phyloP scores from a whole-genome alignment of 2,888 invertebrate genomes.

The Chrysopilus asiliformis region DNA sequence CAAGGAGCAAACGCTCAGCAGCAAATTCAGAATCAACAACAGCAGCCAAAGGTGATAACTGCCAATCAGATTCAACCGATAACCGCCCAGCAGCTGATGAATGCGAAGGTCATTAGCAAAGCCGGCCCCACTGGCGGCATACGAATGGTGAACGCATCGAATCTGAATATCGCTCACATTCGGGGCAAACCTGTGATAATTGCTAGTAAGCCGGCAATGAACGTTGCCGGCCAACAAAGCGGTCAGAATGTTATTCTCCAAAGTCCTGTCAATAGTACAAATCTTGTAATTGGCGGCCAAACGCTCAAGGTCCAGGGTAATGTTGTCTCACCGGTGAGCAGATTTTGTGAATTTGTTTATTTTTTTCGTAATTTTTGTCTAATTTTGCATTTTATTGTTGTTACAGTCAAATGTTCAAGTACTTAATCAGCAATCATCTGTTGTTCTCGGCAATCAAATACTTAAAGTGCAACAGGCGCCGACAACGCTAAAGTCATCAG shows the following conservation, averaged over 20 bases:
- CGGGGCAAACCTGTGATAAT: slow-evolving; percentile 44
- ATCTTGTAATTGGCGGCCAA: slow-evolving; percentile 32
- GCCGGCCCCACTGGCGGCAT: slow-evolving; percentile 23
- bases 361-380: not conserved
- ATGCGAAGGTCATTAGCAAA: slow-evolving; percentile 37
- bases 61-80: slow-evolving; percentile 22
- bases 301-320: slow-evolving; percentile 31
- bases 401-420: slow-evolving; percentile 18
- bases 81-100: slow-evolving; percentile 34
- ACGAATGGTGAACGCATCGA: slow-evolving; percentile 40
- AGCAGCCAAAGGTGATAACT: slow-evolving; percentile 17
- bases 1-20: not conserved
- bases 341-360: no score
- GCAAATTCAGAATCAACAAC: slow-evolving; percentile 7
- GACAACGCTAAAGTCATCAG: slow-evolving; percentile 16
- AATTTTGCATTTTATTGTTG: not conserved
- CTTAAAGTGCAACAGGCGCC: slow-evolving; percentile 27
- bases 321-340: slow-evolving; percentile 19
- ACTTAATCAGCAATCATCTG: slow-evolving; percentile 18
- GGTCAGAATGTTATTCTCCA: slow-evolving; percentile 38
- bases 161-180: slow-evolving; percentile 38
- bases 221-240: slow-evolving; percentile 17
- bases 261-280: slow-evolving; percentile 15
- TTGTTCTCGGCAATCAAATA: slow-evolving; percentile 35
- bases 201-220: slow-evolving; percentile 31